Conservation (phyloP, 2,113 vertebrate genomes). For the Phasianus colchicus region DNA sequence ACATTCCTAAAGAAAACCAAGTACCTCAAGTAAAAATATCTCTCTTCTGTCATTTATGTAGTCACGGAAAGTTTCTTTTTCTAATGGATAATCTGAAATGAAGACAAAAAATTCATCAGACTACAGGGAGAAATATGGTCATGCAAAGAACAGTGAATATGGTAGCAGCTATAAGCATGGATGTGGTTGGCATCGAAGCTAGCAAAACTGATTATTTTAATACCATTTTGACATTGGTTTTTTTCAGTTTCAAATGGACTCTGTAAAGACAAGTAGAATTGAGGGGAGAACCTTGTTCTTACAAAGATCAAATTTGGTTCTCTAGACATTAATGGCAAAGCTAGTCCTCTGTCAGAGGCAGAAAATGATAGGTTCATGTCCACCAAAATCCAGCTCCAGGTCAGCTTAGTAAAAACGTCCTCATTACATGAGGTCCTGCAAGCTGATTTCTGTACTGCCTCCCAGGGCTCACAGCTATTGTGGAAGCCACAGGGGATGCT, state of each 20-base stretch:
- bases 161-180: not conserved
- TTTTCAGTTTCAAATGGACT: not conserved
- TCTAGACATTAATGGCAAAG: not conserved
- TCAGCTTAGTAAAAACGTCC: not conserved
- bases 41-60: conserved; percentile 84
- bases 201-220: not conserved
- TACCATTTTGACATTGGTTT: not conserved
- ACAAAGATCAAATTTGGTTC: not conserved
- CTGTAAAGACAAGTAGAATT: not conserved
- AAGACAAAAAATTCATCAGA: not conserved
- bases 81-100: conserved; percentile 79
- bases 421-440: not conserved
- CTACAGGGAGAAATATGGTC: not conserved
- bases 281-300: not conserved
- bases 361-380: not conserved
- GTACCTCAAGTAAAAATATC: conserved; percentile 90
- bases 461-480: not conserved
- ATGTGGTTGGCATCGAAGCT: rapidly evolving
- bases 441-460: not conserved
- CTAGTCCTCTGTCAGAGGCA: not conserved
- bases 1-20: not conserved
- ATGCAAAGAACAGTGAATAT: not conserved
- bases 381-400: not conserved
- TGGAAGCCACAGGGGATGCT: not conserved
- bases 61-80: conserved; percentile 76